These are phyloP conservation scores for Pangasius sanitwongsei DNA, from an alignment of 2,797 vertebrate species.

Conservation along the genomic window DNA sequence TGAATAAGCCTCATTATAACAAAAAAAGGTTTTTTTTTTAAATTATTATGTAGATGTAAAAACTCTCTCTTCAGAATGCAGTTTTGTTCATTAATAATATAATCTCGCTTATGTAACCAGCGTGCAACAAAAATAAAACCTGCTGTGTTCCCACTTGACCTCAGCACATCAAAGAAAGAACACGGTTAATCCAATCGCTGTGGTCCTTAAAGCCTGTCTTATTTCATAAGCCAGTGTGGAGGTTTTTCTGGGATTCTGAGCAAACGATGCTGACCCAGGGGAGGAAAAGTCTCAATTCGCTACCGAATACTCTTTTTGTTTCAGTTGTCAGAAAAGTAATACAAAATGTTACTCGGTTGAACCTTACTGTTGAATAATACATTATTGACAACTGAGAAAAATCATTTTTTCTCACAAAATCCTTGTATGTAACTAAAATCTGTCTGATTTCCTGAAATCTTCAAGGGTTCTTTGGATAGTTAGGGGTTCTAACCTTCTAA, in stretches of 20 bases:
- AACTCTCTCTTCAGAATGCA: constrained; percentile 63
- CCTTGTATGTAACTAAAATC: not conserved
- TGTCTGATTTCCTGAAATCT: not conserved
- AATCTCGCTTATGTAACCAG: constrained; percentile 58
- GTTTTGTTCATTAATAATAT: constrained; percentile 71
- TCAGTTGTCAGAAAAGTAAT: not conserved
- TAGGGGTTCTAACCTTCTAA: not conserved
- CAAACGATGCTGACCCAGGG: not conserved
- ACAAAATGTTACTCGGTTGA: not conserved
- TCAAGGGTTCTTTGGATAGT: not conserved
- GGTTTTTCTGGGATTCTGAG: not conserved
- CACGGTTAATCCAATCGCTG: not conserved
- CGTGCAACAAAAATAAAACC: constrained; percentile 64
- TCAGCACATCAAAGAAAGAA: constrained; percentile 60
- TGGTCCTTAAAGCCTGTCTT: not conserved
- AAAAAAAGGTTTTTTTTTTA: not conserved
- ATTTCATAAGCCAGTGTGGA: not conserved
- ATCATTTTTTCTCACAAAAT: not conserved
- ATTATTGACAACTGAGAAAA: not conserved
- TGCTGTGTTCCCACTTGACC: constrained; percentile 61
- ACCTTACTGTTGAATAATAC: not conserved
- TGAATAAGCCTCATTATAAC: constrained; percentile 74
- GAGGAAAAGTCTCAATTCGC: not conserved
- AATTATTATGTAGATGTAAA: constrained; percentile 25
- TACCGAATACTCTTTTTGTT: not conserved